Percentiles rank a stretch among this genome's conserved stretches.
Conservation (phyloP, 2,888 invertebrate genomes). For the Eupithecia centaureata region DNA sequence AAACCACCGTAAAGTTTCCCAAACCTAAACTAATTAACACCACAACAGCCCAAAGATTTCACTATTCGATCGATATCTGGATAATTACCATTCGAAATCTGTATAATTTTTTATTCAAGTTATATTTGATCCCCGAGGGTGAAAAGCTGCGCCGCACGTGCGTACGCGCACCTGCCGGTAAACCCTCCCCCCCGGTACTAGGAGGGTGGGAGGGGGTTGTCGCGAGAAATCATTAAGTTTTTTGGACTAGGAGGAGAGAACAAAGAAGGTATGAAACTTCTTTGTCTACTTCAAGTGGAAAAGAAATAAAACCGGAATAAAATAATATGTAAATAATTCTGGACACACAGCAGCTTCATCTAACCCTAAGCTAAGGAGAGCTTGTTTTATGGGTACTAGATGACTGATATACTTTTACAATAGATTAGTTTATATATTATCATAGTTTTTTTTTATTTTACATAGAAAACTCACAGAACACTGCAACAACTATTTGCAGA, state of each 20-base stretch:
- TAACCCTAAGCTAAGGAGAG: no score
- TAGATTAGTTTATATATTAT: no score
- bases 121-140: conserved; percentile 52
- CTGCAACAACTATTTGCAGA: no score
- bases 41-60: conserved; percentile 9
- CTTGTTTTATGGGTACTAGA: no score
- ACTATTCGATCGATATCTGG: conserved; percentile 31
- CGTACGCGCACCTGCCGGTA: conserved; percentile 71
- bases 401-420: no score
- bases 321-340: no score
- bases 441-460: no score
- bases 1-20: neutral
- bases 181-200: conserved; percentile 4
- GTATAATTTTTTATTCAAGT: conserved; percentile 44
- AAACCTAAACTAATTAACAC: conserved; percentile 14
- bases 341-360: no score
- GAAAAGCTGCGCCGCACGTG: conserved; percentile 76
- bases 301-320: no score
- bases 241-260: neutral
- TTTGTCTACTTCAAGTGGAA: no score
- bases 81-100: conserved; percentile 39
- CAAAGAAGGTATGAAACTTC: neutral
- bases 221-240: conserved; percentile 35
- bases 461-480: no score
- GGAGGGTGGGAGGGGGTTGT: conserved; percentile 12